A percentile compares a stretch with the other conserved stretches of the same genome.
phyloP scores from a whole-genome alignment of 2,797 vertebrate genomes.

The Otus scops region DNA sequence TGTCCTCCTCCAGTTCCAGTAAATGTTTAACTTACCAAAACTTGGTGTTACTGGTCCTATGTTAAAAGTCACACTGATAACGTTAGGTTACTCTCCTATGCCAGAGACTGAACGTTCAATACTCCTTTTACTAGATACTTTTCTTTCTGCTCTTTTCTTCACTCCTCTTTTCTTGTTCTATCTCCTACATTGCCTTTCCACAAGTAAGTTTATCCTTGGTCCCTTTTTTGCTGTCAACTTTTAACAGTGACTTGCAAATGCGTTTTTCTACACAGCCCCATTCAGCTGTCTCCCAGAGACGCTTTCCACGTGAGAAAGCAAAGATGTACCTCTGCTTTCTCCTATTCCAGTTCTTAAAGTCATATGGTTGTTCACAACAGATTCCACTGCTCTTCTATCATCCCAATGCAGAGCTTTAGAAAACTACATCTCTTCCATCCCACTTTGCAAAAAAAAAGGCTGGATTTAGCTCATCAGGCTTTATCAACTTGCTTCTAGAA shows the following conservation, averaged over 20 bases:
- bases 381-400: not conserved
- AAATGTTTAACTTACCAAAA: not conserved
- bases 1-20: not conserved
- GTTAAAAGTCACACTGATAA: not conserved
- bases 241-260: not conserved
- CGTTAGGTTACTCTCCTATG: not conserved
- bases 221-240: not conserved
- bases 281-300: not conserved
- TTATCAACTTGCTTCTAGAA: not conserved
- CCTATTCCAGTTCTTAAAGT: not conserved
- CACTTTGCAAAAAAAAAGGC: not conserved
- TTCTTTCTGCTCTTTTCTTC: not conserved
- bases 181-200: not conserved
- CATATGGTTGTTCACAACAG: rapidly evolving
- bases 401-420: not conserved
- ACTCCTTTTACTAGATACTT: not conserved
- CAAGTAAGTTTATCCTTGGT: not conserved
- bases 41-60: not conserved
- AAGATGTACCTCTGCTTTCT: not conserved
- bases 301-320: not conserved
- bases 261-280: not conserved
- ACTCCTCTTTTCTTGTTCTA: not conserved
- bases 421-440: not conserved
- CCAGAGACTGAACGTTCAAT: not conserved
- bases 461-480: not conserved